A percentile compares a stretch with the other conserved stretches of the same genome.
phyloP scores from a whole-genome alignment of 2,888 invertebrate genomes.

The Drosophila borborema region DNA sequence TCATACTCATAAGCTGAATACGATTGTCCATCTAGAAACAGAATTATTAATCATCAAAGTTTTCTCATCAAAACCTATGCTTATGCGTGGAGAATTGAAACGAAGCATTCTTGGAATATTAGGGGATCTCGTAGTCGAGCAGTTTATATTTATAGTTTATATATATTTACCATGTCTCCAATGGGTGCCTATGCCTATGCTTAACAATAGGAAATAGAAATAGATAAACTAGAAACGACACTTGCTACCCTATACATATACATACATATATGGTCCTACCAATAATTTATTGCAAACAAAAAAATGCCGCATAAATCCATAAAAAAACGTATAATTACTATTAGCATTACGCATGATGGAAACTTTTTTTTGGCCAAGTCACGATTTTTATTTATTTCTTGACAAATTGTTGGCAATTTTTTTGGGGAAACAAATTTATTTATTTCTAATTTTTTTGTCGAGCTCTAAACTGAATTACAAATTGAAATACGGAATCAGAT shows the following conservation, averaged over 20 bases:
- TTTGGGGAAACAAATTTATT: conserved; percentile 9
- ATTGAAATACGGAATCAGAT: conserved; percentile 29
- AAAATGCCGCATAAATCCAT: neutral
- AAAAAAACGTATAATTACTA: conserved; percentile 5
- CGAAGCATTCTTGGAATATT: too few species aligned
- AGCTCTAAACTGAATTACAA: conserved; percentile 61
- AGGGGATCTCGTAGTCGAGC: too few species aligned
- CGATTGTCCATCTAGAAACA: too few species aligned
- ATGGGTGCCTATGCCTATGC: too few species aligned
- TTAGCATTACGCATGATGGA: conserved; percentile 25
- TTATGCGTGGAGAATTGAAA: too few species aligned
- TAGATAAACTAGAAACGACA: neutral
- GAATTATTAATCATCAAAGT: too few species aligned
- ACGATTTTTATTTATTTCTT: conserved; percentile 56
- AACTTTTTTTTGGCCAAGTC: conserved; percentile 51
- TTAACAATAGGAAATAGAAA: too few species aligned
- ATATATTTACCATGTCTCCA: neutral
- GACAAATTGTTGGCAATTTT: conserved; percentile 57
- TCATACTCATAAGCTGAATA: too few species aligned
- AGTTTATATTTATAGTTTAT: neutral
- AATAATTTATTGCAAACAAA: neutral
- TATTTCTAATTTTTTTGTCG: conserved; percentile 12
- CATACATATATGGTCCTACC: neutral
- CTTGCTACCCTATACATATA: too few species aligned
- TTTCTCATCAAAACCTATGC: too few species aligned